Base-by-base conservation (phyloP, 2,888 invertebrate genomes). In the Zeuzera pyrina region DNA sequence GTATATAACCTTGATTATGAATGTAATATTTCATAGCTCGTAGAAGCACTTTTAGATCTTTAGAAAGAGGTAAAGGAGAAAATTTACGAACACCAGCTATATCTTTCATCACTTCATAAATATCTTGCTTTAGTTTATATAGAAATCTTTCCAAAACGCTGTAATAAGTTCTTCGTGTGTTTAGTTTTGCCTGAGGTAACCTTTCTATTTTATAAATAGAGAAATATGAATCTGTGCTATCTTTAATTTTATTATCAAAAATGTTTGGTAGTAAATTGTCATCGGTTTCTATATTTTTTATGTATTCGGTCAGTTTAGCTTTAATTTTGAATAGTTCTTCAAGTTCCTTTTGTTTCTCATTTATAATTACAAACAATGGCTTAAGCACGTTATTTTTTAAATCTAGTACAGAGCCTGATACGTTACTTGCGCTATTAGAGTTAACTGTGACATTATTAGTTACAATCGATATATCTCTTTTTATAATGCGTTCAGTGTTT, bases 261-360 rank as follows among this genome's bases (percentile, higher is more conserved):
- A 3, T 25, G 12, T 7, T 25, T 25, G 12, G n/a, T n/a, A 31
- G 41, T 35, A 1, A 42, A 33, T 38, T 24, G 15, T 42, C 29
- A 8, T 43, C 38, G 12, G 46, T 45, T 11, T 39, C 35, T 28
- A 50, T 47, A 23, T 52, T 26, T 22, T 51, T 55, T 5, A 67
- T 39, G 11, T 53, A 57, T 12, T 44, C 42, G 1, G 55, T 33
- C 3, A 76, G 40, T 21, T 59, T 61, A 14, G 52, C 45, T 48
- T 46, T 65, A 2, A 77, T 56, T 14, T 39, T 40, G 10, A 47
- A 30, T 10, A 78, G 45, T 32, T 58, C 53, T 23, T 55, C 42
- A 7, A 72, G 40, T 52, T 77, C 73, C 28, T 45, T 56, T 35
- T 58, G 38, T 42, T 67, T 73, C 6, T 58, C 53, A 13, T 42